Evolutionary conservation across 2,113 vertebrate genomes (phyloP), one percentile per base, ranked within the genome.

Genomic region (Tetrao urogallus): DNA sequence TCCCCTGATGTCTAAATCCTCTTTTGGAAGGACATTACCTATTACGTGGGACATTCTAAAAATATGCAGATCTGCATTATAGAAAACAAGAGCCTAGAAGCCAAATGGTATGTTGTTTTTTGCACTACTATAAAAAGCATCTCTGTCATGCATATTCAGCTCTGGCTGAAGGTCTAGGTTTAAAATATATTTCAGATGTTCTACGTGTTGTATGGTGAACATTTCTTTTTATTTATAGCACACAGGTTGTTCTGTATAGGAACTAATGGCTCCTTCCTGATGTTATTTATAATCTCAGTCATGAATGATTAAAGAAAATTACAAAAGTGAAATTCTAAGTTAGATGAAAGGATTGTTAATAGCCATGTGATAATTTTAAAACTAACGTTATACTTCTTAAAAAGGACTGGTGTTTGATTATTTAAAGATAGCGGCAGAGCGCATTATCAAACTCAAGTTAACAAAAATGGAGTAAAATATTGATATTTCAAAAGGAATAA

Each of bases 1-100:
- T 34, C 88, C 76, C 75, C n/a, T 91, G 82, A 89, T 34, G 80
- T 48, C 75, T 17, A 90, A 94, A 93, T 93, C 94, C 91, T 90
- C 85, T 89, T 88, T 75, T 30, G 48, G 60, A 78, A 21, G 36
- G 28, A 54, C 58, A 83, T 83, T 67, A 81, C 18, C 71, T 86
- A 54, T 61, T 90, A 90, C 64, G n/a, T 65, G 11, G 48, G 92
- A 67, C 67, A 83, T 61, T 81, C 76, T 89, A 92, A 83, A 77
- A 91, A 88, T 78, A 94, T 11, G 45, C 65, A 86, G 72, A 90
- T 88, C 28, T 52, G 11, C 61, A 77, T 69, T 63, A 13, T 40
- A 83, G 27, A 91, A 89, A 94, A 81, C 36, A 83, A 94, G 92
- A 69, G 69, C 34, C 61, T 48, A n/a, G 38, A 86, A 92, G 38